A percentile compares a stretch with the other conserved stretches of the same genome.
phyloP scores from a whole-genome alignment of 2,888 invertebrate genomes.

The Pristionchus entomophagus region DNA sequence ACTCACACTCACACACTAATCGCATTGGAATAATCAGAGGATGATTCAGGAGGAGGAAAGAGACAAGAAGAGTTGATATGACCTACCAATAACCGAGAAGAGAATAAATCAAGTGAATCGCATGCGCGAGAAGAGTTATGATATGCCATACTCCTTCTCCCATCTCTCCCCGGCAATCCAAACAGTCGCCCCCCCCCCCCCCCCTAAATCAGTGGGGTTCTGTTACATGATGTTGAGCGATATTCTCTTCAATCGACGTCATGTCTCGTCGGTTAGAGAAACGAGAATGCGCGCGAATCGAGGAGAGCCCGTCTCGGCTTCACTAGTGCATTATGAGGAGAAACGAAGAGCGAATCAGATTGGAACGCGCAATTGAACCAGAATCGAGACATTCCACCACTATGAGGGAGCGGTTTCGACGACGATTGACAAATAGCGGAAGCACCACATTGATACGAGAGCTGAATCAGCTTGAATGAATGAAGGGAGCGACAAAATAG shows the following conservation, averaged over 20 bases:
- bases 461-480: background rate
- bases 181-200: background rate
- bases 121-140: slow-evolving; percentile 16
- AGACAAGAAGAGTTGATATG: background rate
- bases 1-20: background rate
- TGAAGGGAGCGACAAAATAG: background rate
- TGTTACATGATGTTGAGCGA: too few relatives aligned
- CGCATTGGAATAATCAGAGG: slow-evolving; percentile 31
- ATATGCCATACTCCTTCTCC: background rate
- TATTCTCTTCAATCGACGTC: too few relatives aligned
- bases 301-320: too few relatives aligned
- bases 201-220: background rate
- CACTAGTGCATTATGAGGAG: too few relatives aligned
- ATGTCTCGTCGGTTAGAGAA: too few relatives aligned
- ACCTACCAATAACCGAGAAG: background rate
- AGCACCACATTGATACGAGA: slow-evolving; percentile 22
- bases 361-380: slow-evolving; percentile 28
- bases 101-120: background rate
- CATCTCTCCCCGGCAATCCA: slow-evolving; percentile 24
- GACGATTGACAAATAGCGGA: slow-evolving; percentile 39
- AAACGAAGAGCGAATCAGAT: slow-evolving; percentile 6
- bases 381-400: slow-evolving; percentile 34
- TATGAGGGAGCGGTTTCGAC: slow-evolving; percentile 11
- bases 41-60: background rate
- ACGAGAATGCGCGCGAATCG: too few relatives aligned